Conservation (phyloP, 2,113 vertebrate genomes). For the Podarcis cretensis region DNA sequence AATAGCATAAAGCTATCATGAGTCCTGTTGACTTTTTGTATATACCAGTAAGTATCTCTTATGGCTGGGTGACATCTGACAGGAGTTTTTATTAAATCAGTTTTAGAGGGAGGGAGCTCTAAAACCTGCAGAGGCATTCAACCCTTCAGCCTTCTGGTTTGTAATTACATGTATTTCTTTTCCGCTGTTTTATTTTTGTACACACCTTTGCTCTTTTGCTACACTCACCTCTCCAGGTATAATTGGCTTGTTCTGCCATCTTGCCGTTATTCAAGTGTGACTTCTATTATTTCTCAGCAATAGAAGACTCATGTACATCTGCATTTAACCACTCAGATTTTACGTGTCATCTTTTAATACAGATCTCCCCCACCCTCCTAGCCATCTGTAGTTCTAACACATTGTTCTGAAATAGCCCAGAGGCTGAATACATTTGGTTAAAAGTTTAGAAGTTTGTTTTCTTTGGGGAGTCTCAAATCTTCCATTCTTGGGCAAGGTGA, state of each 20-base stretch:
- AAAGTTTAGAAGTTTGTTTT: background rate
- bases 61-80: background rate
- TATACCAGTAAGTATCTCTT: background rate
- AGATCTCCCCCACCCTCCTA: background rate
- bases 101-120: background rate
- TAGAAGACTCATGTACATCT: background rate
- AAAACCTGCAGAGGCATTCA: background rate
- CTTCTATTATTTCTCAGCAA: background rate
- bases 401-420: constrained; percentile 8
- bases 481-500: no score
- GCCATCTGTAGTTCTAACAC: background rate
- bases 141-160: background rate
- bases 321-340: background rate
- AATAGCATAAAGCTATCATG: background rate
- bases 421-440: background rate
- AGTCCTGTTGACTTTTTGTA: background rate
- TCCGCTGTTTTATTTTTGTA: background rate
- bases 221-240: background rate
- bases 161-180: background rate
- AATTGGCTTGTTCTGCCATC: background rate
- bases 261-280: background rate
- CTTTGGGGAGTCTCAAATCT: no score
- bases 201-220: background rate
- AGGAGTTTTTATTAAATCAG: background rate
- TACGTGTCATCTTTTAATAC: background rate